phyloP scores from a whole-genome alignment of 2,113 vertebrate genomes.

The Hemiprocne comata region DNA sequence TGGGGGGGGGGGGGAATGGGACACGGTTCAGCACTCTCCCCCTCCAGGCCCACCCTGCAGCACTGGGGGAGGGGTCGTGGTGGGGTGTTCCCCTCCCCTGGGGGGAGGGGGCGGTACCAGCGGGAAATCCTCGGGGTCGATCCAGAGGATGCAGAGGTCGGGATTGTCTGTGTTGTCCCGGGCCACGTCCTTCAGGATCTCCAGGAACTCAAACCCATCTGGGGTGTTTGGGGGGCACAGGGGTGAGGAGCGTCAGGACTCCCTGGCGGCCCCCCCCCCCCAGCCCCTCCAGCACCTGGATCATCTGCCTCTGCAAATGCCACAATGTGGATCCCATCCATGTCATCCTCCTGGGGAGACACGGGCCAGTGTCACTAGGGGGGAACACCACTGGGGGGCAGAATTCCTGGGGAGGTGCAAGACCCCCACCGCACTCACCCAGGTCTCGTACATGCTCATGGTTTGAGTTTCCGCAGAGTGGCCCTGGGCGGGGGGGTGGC shows the following conservation, averaged over 20 bases:
- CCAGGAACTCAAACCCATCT: conserved; percentile 93
- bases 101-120: conserved; percentile 75
- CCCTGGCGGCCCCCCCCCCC: background rate
- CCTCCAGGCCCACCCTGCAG: background rate
- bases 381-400: too few relatives aligned
- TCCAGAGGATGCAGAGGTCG: conserved; percentile 94
- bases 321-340: conserved; percentile 92
- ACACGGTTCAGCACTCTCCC: background rate
- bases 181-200: conserved; percentile 90
- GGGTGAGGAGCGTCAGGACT: background rate
- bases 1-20: conserved; percentile 31
- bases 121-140: conserved; percentile 91
- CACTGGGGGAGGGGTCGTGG: background rate
- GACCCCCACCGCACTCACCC: conserved; percentile 78
- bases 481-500: conserved; percentile 72
- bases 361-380: background rate
- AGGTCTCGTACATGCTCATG: conserved; percentile 94
- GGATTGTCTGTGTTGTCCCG: conserved; percentile 90
- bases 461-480: conserved; percentile 89
- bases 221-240: background rate
- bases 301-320: conserved; percentile 93
- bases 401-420: too few relatives aligned
- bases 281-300: conserved; percentile 81
- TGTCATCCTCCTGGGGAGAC: conserved; percentile 84
- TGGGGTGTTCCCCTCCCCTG: too few relatives aligned